Evolutionary conservation across 2,888 invertebrate genomes (phyloP).

Genomic region (Rhagophthalmus giganteus): DNA sequence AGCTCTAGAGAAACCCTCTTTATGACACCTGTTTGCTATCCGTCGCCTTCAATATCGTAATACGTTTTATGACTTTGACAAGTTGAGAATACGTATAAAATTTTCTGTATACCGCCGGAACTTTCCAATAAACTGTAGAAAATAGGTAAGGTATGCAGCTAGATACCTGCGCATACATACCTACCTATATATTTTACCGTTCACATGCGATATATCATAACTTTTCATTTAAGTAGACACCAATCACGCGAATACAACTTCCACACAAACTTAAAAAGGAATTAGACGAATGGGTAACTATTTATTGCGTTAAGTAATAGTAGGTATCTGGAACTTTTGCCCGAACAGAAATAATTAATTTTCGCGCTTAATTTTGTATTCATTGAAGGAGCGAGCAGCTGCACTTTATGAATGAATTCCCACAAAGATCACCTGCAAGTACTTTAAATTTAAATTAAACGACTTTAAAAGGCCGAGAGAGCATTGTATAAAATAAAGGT

Average conservation of each 20-base stretch:
- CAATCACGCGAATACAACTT: no score
- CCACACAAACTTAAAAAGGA: no score
- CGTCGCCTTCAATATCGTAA: slow-evolving; percentile 26
- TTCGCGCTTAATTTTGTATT: slow-evolving; percentile 21
- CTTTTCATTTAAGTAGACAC: no score
- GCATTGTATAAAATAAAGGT: not conserved
- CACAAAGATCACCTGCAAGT: slow-evolving; percentile 24
- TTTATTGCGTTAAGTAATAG: slow-evolving; percentile 14
- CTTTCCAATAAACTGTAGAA: slow-evolving; percentile 34
- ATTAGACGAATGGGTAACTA: slow-evolving; percentile 3
- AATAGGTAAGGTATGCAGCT: no score
- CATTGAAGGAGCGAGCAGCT: slow-evolving; percentile 22
- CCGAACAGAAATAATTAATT: slow-evolving; percentile 21
- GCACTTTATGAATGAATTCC: slow-evolving; percentile 20
- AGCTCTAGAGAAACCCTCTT: slow-evolving; percentile 28
- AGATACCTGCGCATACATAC: no score
- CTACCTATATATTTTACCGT: no score
- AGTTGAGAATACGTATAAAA: slow-evolving; percentile 31
- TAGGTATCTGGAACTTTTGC: no score
- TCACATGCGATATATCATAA: no score
- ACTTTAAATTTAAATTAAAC: slow-evolving; percentile 15
- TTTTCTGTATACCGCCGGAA: no score
- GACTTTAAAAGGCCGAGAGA: not conserved
- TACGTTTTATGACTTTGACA: slow-evolving; percentile 37
- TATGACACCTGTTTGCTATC: slow-evolving; percentile 40